These are phyloP conservation scores for Mellilla xanthometata DNA, from an alignment of 2,888 invertebrate genomes.

Conservation along the genomic window DNA sequence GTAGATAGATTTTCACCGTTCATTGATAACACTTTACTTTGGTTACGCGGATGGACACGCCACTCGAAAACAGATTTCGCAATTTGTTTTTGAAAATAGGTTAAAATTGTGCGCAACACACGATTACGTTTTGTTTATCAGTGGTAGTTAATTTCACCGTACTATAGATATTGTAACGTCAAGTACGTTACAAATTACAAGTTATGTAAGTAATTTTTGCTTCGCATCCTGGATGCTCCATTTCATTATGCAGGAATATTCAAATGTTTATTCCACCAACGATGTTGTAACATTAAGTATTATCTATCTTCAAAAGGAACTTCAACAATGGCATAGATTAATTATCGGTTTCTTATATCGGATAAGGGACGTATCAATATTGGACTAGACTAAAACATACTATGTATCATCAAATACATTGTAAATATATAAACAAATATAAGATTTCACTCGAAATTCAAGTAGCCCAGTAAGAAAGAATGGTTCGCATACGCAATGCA, in stretches of 20 bases:
- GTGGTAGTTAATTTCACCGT: background rate
- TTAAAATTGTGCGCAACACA: conserved; percentile 4
- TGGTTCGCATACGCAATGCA: conserved; percentile 8
- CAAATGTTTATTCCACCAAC: conserved; percentile 1
- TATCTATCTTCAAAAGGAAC: background rate
- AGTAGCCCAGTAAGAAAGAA: background rate
- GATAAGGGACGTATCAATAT: too few relatives aligned
- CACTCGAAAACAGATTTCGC: conserved; percentile 2
- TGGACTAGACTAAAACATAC: too few relatives aligned
- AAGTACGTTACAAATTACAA: too few relatives aligned
- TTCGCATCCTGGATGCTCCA: background rate
- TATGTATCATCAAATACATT: too few relatives aligned
- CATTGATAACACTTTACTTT: conserved; percentile 10
- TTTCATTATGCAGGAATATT: background rate
- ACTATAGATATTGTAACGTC: too few relatives aligned
- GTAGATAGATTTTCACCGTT: conserved; percentile 11
- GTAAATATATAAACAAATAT: too few relatives aligned
- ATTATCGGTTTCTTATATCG: too few relatives aligned
- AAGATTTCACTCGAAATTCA: too few relatives aligned
- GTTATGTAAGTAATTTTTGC: background rate
- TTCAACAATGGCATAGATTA: background rate
- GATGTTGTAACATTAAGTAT: background rate
- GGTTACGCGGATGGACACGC: background rate
- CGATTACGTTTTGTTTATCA: background rate
- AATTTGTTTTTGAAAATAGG: conserved; percentile 7